A percentile compares a stretch with the other conserved stretches of the same genome.
Evolutionary conservation across 2,113 vertebrate species (phyloP).

Genomic region (Lota lota): DNA sequence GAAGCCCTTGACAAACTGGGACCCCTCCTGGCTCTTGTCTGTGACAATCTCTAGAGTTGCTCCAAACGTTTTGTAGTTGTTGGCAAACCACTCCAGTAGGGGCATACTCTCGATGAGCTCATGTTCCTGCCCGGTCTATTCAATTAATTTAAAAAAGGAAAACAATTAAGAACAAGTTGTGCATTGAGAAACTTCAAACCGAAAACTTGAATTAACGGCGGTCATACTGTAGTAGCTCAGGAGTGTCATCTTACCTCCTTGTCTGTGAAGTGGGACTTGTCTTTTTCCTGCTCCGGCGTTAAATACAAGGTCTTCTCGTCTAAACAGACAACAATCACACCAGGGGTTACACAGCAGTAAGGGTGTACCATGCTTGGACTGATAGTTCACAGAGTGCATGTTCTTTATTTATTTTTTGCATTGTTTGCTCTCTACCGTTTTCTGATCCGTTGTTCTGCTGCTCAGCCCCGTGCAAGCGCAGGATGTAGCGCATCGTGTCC

Average conservation of each 20-base stretch:
- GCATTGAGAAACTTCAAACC: too few relatives aligned
- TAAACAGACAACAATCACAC: constrained; percentile 52
- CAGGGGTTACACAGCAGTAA: neutral
- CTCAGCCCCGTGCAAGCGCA: constrained; percentile 93
- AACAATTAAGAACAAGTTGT: constrained; percentile 9
- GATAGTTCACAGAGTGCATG: neutral
- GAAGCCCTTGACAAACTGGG: constrained; percentile 99
- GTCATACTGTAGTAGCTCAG: neutral
- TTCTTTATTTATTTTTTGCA: too few relatives aligned
- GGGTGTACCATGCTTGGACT: too few relatives aligned
- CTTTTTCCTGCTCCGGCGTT: constrained; percentile 98
- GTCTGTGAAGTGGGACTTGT: constrained; percentile 99
- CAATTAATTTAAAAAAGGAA: constrained; percentile 46
- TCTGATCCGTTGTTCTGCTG: constrained; percentile 71
- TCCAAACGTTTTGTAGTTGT: constrained; percentile 99
- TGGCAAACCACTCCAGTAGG: constrained; percentile 98
- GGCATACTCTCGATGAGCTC: constrained; percentile 99
- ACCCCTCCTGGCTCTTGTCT: constrained; percentile 99
- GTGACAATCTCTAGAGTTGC: constrained; percentile 99
- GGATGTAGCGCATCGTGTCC: constrained; percentile 98
- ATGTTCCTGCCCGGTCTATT: constrained; percentile 95
- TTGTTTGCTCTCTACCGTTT: constrained; percentile 61
- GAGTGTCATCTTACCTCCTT: constrained; percentile 84
- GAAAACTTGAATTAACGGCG: neutral
- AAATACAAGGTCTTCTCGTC: constrained; percentile 97